Base-by-base conservation (phyloP, 1,140 invertebrate genomes). In the Apis dorsata region DNA sequence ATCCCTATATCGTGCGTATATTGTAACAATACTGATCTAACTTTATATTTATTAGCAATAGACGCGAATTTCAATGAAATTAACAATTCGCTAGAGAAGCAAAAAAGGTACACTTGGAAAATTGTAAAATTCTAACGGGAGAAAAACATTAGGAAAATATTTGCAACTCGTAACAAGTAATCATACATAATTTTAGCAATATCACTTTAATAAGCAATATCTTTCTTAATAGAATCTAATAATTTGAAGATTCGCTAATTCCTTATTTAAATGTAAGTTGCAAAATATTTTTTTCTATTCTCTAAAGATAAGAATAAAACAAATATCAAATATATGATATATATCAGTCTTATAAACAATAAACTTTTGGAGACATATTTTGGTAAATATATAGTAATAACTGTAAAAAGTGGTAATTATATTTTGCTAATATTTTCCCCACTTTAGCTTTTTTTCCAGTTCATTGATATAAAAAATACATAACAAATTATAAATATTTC, bases 141-240 rank as follows among this genome's bases (percentile, higher is more conserved):
- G 74, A 84, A 81, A 84, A 83, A 87, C 82, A 81, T 84, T 87
- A 87, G 85, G 78, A 87, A 87, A 87, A 87, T 87, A 84, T 84
- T 60, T 59, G 69, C 75, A 81, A 81, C 62, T 49, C 65, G 71
- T 66, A 80, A 59, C 55, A 68, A 75, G 57, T 79, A 21, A n/a
- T 65, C 60, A 15, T 17, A 53, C n/a, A n/a, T 28, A 79, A 62
- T 79, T 71, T 10, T 9, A 49, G 4, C n/a, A 51, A 63, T 0
- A 19, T 19, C 19, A 24, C 4, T 13, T 24, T n/a, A 63, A 17
- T 53, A 19, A 63, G 53, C 13, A 24, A 51, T 28, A 11, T 11
- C 49, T 44, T 21, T 49, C 21, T 44, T 44, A 59, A 10, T 15
- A 28, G 59, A 53, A 80, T 73, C 34, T 66, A 34, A 24, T 34